Conservation (phyloP, 2,797 vertebrate genomes). For the Liparis tanakae region DNA sequence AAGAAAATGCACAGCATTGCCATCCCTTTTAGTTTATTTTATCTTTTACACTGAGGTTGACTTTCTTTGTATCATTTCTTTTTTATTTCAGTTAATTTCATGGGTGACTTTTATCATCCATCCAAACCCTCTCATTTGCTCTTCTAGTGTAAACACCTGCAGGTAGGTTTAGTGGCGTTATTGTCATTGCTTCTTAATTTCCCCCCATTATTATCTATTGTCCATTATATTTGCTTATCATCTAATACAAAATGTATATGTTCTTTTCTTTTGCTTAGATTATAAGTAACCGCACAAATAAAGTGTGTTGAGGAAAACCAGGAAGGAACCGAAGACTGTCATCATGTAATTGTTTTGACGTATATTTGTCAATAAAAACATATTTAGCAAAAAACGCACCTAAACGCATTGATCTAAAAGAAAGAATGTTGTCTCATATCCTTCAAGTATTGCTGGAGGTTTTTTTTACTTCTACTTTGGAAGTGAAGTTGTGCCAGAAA, state of each 20-base stretch:
- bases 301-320: slow-evolving; percentile 13
- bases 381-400: not conserved
- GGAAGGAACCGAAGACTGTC: slow-evolving; percentile 20
- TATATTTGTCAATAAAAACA: not conserved
- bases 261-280: slow-evolving; percentile 50
- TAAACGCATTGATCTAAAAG: not conserved
- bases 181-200: not conserved
- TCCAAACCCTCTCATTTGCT: slow-evolving; percentile 68
- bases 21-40: not conserved
- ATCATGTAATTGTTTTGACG: not conserved
- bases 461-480: not conserved
- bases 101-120: slow-evolving; percentile 69
- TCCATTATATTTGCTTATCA: not conserved
- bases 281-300: slow-evolving; percentile 48
- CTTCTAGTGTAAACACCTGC: slow-evolving; percentile 48
- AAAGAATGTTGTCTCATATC: not conserved
- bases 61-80: slow-evolving; percentile 33
- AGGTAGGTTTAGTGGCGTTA: slow-evolving; percentile 36
- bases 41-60: not conserved
- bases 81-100: slow-evolving; percentile 67
- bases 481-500: not conserved
- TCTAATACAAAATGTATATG: slow-evolving; percentile 4
- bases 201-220: not conserved
- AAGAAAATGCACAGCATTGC: not conserved
- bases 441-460: not conserved